Percentiles rank a stretch among this genome's conserved stretches.
Evolutionary conservation across 2,797 vertebrate genomes (phyloP).

Genomic region (Galago senegalensis): DNA sequence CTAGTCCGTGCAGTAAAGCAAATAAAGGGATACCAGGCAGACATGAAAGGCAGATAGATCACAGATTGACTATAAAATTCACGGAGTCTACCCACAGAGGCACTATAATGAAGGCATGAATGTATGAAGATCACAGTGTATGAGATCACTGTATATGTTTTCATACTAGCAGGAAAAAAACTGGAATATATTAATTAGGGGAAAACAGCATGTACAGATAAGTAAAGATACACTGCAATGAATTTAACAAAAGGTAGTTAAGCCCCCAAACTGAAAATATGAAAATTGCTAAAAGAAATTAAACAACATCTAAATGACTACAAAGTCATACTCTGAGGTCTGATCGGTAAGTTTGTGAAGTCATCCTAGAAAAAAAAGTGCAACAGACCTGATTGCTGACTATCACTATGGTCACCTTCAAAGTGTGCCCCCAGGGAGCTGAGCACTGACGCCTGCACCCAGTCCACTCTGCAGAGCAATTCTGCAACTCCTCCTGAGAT

Average conservation of each 20-base stretch:
- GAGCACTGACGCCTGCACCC: too few relatives aligned
- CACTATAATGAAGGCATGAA: not conserved
- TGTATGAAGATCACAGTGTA: not conserved
- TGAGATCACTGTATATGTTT: not conserved
- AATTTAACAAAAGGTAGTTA: not conserved
- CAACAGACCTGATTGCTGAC: too few relatives aligned
- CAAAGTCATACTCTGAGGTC: not conserved
- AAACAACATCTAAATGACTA: conserved; percentile 37
- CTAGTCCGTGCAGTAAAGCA: not conserved
- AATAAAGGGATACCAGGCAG: not conserved
- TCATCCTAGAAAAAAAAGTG: too few relatives aligned
- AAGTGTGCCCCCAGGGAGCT: too few relatives aligned
- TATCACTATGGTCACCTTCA: too few relatives aligned
- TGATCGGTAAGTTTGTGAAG: too few relatives aligned
- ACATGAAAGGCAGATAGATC: not conserved
- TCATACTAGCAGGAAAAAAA: not conserved
- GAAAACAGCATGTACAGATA: not conserved
- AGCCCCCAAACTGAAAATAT: not conserved
- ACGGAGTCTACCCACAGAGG: not conserved
- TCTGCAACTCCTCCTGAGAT: too few relatives aligned
- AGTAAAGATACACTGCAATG: not conserved
- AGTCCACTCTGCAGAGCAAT: too few relatives aligned
- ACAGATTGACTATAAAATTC: not conserved
- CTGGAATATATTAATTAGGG: not conserved
- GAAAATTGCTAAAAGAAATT: not conserved